Percentiles rank a stretch among this genome's conserved stretches.
Conservation (phyloP, 2,888 invertebrate genomes). For the Agrochola lychnidis region DNA sequence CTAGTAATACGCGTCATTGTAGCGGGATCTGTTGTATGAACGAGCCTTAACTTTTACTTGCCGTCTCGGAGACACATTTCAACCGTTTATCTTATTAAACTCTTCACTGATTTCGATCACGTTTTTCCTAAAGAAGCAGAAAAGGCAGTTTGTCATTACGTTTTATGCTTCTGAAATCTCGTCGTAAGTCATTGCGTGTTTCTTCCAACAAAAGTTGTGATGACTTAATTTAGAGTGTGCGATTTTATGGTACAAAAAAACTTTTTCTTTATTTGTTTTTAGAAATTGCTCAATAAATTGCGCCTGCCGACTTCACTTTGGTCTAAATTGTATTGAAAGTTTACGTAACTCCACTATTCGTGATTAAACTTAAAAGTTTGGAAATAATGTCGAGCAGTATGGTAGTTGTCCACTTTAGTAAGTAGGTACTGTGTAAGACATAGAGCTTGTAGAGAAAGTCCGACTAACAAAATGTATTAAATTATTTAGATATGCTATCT, state of each 20-base stretch:
- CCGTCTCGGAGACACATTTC: constrained; percentile 21
- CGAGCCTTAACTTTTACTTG: constrained; percentile 5
- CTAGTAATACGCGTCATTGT: neutral
- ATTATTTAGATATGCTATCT: neutral
- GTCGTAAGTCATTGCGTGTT: neutral
- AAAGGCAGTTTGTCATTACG: constrained; percentile 10
- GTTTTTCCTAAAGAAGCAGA: constrained; percentile 37
- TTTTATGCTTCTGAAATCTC: constrained; percentile 2
- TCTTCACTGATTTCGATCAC: constrained; percentile 31
- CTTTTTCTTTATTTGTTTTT: constrained; percentile 22
- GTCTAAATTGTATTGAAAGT: constrained; percentile 57
- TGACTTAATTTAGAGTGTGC: constrained; percentile 7
- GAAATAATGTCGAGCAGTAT: constrained; percentile 25
- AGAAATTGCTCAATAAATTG: constrained; percentile 58
- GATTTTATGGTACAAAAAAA: constrained; percentile 10
- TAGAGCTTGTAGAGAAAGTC: constrained; percentile 35
- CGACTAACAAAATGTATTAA: neutral
- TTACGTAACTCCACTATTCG: constrained; percentile 49
- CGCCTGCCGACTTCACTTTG: constrained; percentile 19
- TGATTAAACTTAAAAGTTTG: constrained; percentile 48
- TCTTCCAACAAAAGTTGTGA: constrained; percentile 9
- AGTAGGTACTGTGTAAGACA: constrained; percentile 1
- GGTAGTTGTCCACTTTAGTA: constrained; percentile 35
- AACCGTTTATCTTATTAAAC: constrained; percentile 41
- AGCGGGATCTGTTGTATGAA: neutral